phyloP scores from a whole-genome alignment of 2,888 invertebrate species.

The Hyalella azteca region DNA sequence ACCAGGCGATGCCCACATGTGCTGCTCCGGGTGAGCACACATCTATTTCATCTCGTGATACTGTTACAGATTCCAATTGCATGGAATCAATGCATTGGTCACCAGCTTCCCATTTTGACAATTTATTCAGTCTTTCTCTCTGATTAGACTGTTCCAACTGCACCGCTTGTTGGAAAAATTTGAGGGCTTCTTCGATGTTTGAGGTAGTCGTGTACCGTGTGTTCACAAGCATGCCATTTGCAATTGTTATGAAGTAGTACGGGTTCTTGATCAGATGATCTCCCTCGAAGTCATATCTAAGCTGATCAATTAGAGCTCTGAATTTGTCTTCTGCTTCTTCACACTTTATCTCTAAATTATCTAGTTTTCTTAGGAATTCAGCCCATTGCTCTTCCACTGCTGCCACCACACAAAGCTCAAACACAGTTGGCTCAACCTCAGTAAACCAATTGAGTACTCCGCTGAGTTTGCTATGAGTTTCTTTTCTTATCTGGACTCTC shows the following conservation, averaged over 20 bases:
- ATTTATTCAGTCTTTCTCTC: background rate
- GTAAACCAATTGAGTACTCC: too few relatives aligned
- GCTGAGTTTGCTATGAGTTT: background rate
- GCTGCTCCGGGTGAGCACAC: background rate
- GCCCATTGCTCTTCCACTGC: slow-evolving; percentile 4
- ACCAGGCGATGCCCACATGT: slow-evolving; percentile 1
- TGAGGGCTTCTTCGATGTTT: background rate
- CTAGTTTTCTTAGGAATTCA: too few relatives aligned
- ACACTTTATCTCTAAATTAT: background rate
- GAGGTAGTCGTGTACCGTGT: too few relatives aligned
- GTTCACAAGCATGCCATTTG: background rate
- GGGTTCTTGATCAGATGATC: background rate
- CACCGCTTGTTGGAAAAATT: background rate
- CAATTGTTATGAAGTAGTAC: background rate
- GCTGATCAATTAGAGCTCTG: background rate
- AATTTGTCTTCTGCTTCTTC: background rate
- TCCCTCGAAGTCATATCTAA: background rate
- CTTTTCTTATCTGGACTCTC: background rate
- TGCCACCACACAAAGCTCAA: background rate
- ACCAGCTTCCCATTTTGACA: too few relatives aligned
- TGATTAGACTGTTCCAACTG: background rate
- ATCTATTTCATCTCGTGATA: background rate
- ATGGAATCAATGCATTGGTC: too few relatives aligned
- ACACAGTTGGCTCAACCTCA: too few relatives aligned
- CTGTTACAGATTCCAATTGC: background rate